phyloP scores from a whole-genome alignment of 2,888 invertebrate species.

The Caradrina clavipalpis region DNA sequence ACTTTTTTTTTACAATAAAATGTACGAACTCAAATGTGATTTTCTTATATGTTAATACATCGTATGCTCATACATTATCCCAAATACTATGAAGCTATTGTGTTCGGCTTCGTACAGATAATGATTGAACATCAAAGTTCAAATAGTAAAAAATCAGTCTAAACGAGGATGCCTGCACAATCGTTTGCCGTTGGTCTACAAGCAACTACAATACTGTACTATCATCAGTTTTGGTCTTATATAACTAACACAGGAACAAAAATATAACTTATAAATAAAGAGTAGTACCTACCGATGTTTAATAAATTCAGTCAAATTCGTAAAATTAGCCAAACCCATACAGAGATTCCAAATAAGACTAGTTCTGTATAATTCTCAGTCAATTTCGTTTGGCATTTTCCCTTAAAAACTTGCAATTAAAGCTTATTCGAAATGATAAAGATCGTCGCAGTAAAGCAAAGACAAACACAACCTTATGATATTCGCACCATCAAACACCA shows the following conservation, averaged over 20 bases:
- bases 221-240: slow-evolving; percentile 72
- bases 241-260: slow-evolving; percentile 78
- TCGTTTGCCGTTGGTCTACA: slow-evolving; percentile 76
- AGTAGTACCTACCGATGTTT: slow-evolving; percentile 66
- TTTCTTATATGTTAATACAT: slow-evolving; percentile 68
- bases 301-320: slow-evolving; percentile 70
- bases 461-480: slow-evolving; percentile 52
- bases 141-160: slow-evolving; percentile 86
- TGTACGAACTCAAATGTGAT: slow-evolving; percentile 76
- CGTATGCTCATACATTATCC: slow-evolving; percentile 63
- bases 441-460: slow-evolving; percentile 45
- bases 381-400: slow-evolving; percentile 61
- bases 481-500: slow-evolving; percentile 49
- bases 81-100: slow-evolving; percentile 26
- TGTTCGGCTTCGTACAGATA: slow-evolving; percentile 54
- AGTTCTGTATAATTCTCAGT: slow-evolving; percentile 63
- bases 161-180: slow-evolving; percentile 76
- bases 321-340: slow-evolving; percentile 65
- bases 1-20: slow-evolving; percentile 80
- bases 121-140: slow-evolving; percentile 63
- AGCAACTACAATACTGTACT: slow-evolving; percentile 66
- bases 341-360: slow-evolving; percentile 65
- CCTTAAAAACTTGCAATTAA: slow-evolving; percentile 50
- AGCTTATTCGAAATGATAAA: slow-evolving; percentile 55
- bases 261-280: slow-evolving; percentile 68